Conservation (phyloP, 2,797 vertebrate species). For the Gadopsis marmoratus region DNA sequence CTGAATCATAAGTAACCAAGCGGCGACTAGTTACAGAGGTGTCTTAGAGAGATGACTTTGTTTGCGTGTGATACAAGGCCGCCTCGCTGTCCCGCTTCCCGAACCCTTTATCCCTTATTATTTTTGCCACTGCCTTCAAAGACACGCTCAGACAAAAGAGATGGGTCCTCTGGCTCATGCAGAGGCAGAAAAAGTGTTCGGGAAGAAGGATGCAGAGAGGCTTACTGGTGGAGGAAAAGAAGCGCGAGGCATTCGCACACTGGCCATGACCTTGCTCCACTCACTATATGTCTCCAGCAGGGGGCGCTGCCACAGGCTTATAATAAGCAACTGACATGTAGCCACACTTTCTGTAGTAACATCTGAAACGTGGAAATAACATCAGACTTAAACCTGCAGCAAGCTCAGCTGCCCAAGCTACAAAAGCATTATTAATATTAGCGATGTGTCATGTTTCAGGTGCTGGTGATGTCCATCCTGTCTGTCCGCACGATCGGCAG, state of each 20-base stretch:
- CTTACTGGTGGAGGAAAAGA: conserved; percentile 25
- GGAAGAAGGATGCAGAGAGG: conserved; percentile 31
- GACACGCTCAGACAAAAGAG: conserved; percentile 58
- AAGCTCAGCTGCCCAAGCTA: too few relatives aligned
- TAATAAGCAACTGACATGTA: too few relatives aligned
- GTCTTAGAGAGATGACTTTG: conserved; percentile 13
- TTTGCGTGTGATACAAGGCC: conserved; percentile 10
- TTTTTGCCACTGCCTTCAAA: conserved; percentile 40
- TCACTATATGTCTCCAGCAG: neutral
- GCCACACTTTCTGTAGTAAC: too few relatives aligned
- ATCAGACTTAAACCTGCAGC: too few relatives aligned
- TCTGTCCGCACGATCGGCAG: too few relatives aligned
- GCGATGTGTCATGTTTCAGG: too few relatives aligned
- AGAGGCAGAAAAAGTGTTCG: conserved; percentile 37
- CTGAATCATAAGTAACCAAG: conserved; percentile 30
- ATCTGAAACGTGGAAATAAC: too few relatives aligned
- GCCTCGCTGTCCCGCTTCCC: conserved; percentile 3
- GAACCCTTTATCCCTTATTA: neutral
- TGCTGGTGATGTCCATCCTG: too few relatives aligned
- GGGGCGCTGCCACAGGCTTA: too few relatives aligned
- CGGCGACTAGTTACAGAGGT: neutral
- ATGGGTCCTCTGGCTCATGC: conserved; percentile 68
- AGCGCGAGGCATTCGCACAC: conserved; percentile 14
- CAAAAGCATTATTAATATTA: too few relatives aligned
- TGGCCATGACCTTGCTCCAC: conserved; percentile 45